Conservation (phyloP, 2,797 vertebrate species). For the Lindbergichthys nudifrons region DNA sequence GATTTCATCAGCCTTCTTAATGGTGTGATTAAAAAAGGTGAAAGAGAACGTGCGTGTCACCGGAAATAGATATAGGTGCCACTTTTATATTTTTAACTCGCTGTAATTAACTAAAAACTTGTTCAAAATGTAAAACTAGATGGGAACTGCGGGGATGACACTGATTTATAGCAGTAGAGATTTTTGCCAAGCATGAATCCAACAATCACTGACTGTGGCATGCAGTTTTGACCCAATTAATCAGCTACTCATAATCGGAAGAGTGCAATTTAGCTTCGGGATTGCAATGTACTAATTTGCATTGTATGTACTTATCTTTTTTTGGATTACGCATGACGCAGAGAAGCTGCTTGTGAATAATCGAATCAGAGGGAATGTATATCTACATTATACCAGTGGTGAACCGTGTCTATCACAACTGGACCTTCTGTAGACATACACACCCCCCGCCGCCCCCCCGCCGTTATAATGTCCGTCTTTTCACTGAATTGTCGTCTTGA, state of each 20-base stretch:
- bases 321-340: slow-evolving; percentile 36
- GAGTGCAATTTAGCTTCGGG: slow-evolving; percentile 61
- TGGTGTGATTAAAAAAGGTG: slow-evolving; percentile 80
- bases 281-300: slow-evolving; percentile 64
- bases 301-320: slow-evolving; percentile 57
- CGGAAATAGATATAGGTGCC: slow-evolving; percentile 48
- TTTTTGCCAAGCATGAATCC: slow-evolving; percentile 56
- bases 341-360: slow-evolving; percentile 50
- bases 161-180: slow-evolving; percentile 28
- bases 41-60: slow-evolving; percentile 38
- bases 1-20: slow-evolving; percentile 83
- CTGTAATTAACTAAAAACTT: slow-evolving; percentile 49
- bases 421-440: too few species aligned
- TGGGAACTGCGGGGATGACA: slow-evolving; percentile 46
- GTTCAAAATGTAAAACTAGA: slow-evolving; percentile 27
- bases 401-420: too few species aligned
- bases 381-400: neutral
- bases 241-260: slow-evolving; percentile 66
- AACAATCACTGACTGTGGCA: slow-evolving; percentile 58
- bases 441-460: too few species aligned
- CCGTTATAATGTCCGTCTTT: too few species aligned
- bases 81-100: slow-evolving; percentile 46
- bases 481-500: too few species aligned
- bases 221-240: slow-evolving; percentile 77
- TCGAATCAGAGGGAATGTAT: slow-evolving; percentile 37